Evolutionary conservation across 1,140 invertebrate species (phyloP).

Genomic region (Goniozus legneri): DNA sequence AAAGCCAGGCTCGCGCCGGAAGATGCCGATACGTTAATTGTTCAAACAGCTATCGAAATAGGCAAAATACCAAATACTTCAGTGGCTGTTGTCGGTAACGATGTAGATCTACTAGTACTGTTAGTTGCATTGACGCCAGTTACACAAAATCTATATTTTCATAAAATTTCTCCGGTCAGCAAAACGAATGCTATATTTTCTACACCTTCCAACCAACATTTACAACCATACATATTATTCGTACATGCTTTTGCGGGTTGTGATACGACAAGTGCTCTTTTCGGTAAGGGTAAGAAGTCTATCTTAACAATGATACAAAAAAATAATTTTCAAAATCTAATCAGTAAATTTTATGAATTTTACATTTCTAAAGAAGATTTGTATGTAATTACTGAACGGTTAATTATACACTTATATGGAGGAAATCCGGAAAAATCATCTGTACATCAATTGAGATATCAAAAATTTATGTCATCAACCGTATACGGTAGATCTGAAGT

Average conservation of each 20-base stretch:
- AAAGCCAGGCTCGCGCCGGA: too few species aligned
- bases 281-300: slow-evolving; percentile 5
- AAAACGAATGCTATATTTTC: background rate
- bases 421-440: background rate
- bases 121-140: background rate
- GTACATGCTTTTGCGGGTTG: slow-evolving; percentile 7
- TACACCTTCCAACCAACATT: background rate
- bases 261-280: slow-evolving; percentile 1
- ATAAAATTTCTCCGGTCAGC: background rate
- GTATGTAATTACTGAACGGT: background rate
- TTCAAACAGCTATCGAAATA: background rate
- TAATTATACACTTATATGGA: background rate
- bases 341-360: background rate
- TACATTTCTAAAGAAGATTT: background rate
- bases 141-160: slow-evolving; percentile 2
- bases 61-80: background rate
- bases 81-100: slow-evolving; percentile 1
- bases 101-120: slow-evolving; percentile 10
- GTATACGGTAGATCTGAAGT: background rate
- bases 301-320: slow-evolving; percentile 2
- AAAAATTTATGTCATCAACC: background rate
- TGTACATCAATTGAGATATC: background rate
- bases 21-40: too few species aligned
- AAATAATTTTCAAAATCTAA: background rate
- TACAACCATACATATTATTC: background rate